These are phyloP conservation scores for Watsonalla binaria DNA, from an alignment of 2,888 invertebrate species.

Conservation along the genomic window DNA sequence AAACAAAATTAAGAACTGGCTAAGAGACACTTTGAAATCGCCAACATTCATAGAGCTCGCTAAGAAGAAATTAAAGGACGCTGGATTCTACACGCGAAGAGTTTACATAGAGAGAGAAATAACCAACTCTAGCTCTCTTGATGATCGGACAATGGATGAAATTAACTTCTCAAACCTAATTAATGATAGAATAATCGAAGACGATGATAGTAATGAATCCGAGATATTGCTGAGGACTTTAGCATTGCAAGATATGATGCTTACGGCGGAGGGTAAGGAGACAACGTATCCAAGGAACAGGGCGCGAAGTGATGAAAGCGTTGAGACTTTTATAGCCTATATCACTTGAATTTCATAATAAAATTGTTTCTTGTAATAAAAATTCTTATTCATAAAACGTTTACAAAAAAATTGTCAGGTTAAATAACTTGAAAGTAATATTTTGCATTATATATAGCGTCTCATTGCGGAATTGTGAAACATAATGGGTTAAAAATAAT, in stretches of 20 bases:
- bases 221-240: slow-evolving; percentile 52
- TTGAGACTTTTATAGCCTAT: slow-evolving; percentile 32
- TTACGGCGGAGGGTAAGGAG: slow-evolving; percentile 17
- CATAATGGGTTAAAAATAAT: no score
- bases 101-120: slow-evolving; percentile 9
- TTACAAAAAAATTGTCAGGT: no score
- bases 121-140: slow-evolving; percentile 26
- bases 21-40: slow-evolving; percentile 58
- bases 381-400: not conserved
- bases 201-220: slow-evolving; percentile 42
- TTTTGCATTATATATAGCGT: no score
- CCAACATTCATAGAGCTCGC: slow-evolving; percentile 58
- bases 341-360: slow-evolving; percentile 12
- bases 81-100: slow-evolving; percentile 43
- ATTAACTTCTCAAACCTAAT: slow-evolving; percentile 60
- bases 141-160: slow-evolving; percentile 57
- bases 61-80: slow-evolving; percentile 54
- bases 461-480: no score
- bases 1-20: slow-evolving; percentile 65
- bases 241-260: slow-evolving; percentile 55
- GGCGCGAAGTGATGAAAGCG: slow-evolving; percentile 14
- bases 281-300: slow-evolving; percentile 5
- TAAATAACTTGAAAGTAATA: no score
- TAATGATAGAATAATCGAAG: slow-evolving; percentile 54
- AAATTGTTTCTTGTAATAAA: slow-evolving; percentile 4